A percentile compares a stretch with the other conserved stretches of the same genome.
phyloP scores from a whole-genome alignment of 2,888 invertebrate genomes.

The Miltochrista miniata region DNA sequence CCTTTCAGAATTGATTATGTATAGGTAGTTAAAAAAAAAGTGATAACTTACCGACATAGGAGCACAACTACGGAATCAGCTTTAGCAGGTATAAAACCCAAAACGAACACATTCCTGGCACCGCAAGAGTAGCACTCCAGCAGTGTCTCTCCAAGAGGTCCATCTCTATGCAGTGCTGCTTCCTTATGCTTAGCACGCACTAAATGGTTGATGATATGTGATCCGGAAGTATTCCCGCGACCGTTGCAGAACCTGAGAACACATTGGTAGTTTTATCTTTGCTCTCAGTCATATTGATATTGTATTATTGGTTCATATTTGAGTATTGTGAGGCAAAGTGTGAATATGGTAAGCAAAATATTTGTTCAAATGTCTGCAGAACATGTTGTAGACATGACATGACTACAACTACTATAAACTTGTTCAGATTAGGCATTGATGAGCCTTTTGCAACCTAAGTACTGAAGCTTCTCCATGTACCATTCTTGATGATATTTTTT shows the following conservation, averaged over 20 bases:
- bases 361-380: too few species aligned
- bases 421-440: too few species aligned
- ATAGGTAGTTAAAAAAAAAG: neutral
- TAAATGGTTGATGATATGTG: constrained; percentile 99
- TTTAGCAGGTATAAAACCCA: constrained; percentile 99
- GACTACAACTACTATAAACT: too few species aligned
- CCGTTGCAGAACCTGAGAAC: constrained; percentile 95
- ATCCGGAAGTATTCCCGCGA: constrained; percentile 98
- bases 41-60: constrained; percentile 89
- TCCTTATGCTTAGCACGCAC: constrained; percentile 99
- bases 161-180: constrained; percentile 98
- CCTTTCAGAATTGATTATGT: too few species aligned
- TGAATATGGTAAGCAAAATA: too few species aligned
- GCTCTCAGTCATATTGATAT: neutral
- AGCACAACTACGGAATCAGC: constrained; percentile 99
- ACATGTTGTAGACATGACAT: too few species aligned
- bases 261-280: neutral
- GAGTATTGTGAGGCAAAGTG: too few species aligned
- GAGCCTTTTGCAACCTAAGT: too few species aligned
- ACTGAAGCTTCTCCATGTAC: too few species aligned
- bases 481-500: too few species aligned
- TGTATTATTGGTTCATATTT: too few species aligned
- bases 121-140: constrained; percentile 99
- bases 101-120: constrained; percentile 98
- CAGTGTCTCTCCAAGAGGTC: constrained; percentile 98